Percentiles rank a stretch among this genome's conserved stretches.
These are phyloP conservation scores for Chironex yamaguchii DNA, from an alignment of 30 jellyfish, hydroid and myxozoan species.

Conservation along the genomic window DNA sequence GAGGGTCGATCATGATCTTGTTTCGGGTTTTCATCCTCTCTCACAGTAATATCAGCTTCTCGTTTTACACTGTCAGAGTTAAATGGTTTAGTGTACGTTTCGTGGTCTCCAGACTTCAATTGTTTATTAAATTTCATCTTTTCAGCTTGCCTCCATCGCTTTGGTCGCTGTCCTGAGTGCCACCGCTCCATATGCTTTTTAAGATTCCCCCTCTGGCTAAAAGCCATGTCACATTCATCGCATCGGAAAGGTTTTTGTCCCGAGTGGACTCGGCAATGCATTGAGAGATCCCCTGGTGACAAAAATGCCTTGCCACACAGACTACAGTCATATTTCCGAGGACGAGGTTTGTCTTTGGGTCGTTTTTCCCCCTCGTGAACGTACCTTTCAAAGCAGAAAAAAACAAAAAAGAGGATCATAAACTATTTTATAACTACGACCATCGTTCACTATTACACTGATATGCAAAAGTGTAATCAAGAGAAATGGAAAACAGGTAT, in stretches of 20 bases:
- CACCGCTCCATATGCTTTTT: conserved; percentile 71
- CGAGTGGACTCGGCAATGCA: conserved; percentile 73
- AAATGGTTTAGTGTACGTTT: not conserved
- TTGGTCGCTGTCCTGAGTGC: conserved; percentile 58
- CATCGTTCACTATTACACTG: no score
- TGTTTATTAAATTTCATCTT: not conserved
- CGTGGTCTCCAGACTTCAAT: not conserved
- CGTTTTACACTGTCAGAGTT: not conserved
- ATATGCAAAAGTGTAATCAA: no score
- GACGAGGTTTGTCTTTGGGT: conserved; percentile 44
- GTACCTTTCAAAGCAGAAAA: no score
- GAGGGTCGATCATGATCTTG: no score
- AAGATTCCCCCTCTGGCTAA: conserved; percentile 68
- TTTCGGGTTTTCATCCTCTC: no score
- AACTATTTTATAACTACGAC: no score
- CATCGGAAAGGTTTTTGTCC: conserved; percentile 71
- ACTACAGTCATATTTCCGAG: conserved; percentile 45
- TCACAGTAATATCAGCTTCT: no score
- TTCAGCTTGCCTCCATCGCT: conserved; percentile 21
- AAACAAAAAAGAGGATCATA: no score
- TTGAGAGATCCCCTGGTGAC: conserved; percentile 61
- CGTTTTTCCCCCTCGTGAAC: conserved; percentile 78
- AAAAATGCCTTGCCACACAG: conserved; percentile 57
- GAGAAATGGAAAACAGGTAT: no score
- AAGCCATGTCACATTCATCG: conserved; percentile 81